These are phyloP conservation scores for Drosophila nasuta DNA, from an alignment of 1,140 invertebrate genomes.

Conservation along the genomic window DNA sequence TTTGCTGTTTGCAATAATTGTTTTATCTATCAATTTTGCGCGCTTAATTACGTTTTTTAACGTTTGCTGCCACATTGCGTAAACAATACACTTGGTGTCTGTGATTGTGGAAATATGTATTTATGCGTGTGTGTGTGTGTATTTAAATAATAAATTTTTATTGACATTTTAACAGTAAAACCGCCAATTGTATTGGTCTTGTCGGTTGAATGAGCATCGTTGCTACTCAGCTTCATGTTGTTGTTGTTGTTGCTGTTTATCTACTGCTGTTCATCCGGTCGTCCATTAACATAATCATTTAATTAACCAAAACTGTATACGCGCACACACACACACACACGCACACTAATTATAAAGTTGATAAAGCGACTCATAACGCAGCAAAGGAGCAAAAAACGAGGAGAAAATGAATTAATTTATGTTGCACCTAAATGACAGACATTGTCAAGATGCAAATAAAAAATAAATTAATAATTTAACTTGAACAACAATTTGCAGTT, in stretches of 20 bases:
- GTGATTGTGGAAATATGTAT: slow-evolving; percentile 16
- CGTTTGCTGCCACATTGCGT: slow-evolving; percentile 32
- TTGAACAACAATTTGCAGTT: slow-evolving; percentile 59
- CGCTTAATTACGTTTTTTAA: slow-evolving; percentile 69
- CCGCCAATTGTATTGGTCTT: slow-evolving; percentile 79
- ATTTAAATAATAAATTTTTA: slow-evolving; percentile 80
- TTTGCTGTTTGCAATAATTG: slow-evolving; percentile 77
- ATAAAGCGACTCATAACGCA: slow-evolving; percentile 46
- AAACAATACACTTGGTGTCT: slow-evolving; percentile 38
- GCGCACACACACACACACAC: slow-evolving; percentile 18
- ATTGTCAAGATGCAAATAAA: slow-evolving; percentile 79
- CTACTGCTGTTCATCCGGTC: slow-evolving; percentile 74
- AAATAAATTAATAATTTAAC: slow-evolving; percentile 76
- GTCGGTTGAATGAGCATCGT: slow-evolving; percentile 72
- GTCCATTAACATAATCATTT: slow-evolving; percentile 83
- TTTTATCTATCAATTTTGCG: slow-evolving; percentile 73
- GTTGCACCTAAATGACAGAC: slow-evolving; percentile 79
- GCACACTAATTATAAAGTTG: slow-evolving; percentile 57
- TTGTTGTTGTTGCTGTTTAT: slow-evolving; percentile 54
- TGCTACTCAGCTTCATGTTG: slow-evolving; percentile 27
- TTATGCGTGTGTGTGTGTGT: slow-evolving; percentile 30
- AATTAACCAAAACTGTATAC: slow-evolving; percentile 77
- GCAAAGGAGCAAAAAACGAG: background rate
- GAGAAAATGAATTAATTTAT: slow-evolving; percentile 72
- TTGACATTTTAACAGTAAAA: slow-evolving; percentile 80